A percentile compares a stretch with the other conserved stretches of the same genome.
Conservation (phyloP, 2,113 vertebrate genomes). For the Dicerorhinus sumatrensis region DNA sequence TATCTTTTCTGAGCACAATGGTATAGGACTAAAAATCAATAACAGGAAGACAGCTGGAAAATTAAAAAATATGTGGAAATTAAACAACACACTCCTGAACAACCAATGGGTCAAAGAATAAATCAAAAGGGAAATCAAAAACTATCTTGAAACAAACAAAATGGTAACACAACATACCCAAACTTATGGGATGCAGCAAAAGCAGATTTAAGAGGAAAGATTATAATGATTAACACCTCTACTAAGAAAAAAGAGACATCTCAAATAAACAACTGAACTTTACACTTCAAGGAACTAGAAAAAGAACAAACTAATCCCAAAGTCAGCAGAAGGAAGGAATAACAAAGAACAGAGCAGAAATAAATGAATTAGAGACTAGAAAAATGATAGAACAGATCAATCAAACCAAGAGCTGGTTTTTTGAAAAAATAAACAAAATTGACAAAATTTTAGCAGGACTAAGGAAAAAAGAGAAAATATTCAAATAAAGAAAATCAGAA, state of each 20-base stretch:
- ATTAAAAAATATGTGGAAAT: background rate
- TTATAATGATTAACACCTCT: background rate
- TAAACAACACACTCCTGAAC: background rate
- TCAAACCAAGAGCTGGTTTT: background rate
- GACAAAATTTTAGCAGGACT: background rate
- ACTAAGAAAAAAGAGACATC: background rate
- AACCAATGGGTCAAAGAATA: background rate
- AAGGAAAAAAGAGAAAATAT: background rate
- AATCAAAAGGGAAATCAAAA: background rate
- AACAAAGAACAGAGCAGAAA: background rate
- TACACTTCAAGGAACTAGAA: background rate
- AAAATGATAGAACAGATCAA: background rate
- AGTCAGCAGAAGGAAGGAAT: background rate
- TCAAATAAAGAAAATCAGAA: background rate
- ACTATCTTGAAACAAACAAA: background rate
- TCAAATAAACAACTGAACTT: background rate
- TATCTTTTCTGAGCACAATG: background rate
- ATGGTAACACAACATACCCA: background rate
- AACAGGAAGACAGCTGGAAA: background rate
- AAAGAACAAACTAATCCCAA: background rate
- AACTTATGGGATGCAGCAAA: background rate
- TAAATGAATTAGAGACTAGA: background rate
- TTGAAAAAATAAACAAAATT: background rate
- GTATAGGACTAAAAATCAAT: background rate
- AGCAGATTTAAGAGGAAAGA: background rate